Evolutionary conservation across 1,140 invertebrate species (phyloP), one percentile per base, ranked within the genome.

Genomic region (Ephestia elutella): DNA sequence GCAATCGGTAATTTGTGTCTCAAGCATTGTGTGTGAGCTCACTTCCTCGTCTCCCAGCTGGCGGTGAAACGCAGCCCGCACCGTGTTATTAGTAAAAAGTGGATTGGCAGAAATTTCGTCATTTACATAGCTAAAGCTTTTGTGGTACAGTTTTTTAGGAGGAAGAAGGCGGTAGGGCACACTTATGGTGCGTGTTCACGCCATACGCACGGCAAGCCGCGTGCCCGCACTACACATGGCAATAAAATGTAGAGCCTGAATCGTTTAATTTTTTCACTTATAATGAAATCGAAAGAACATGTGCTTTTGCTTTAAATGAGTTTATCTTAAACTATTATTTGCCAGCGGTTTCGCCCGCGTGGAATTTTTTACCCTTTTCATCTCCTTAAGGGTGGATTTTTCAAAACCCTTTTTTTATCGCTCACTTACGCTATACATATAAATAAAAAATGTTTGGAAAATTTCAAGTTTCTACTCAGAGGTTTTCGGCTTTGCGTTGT

Each of bases 21-120:
- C 57, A 54, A 59, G 55, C 62, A 67, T 75, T 77, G 73, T 75
- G 63, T 59, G 73, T 74, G 63, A 60, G 54, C 53, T 53, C 55
- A 79, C 82, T 85, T 82, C 78, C 78, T 81, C 71, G 63, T 78
- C 62, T 62, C 49, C 73, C 85, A 86, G 67, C 77, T 87, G 85
- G 61, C 68, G 71, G 78, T 64, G 78, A 80, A 83, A 85, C 77
- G 65, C 62, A 60, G 60, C 70, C 68, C 66, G 70, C 66, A 76
- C 71, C 68, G 72, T 74, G 62, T 77, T 69, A 78, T 81, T 80
- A 75, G 59, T 73, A 80, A 82, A 82, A 86, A 82, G 73, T 78
- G 71, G 64, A 71, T 77, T 68, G 70, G 67, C 65, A 68, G 51
- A 75, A 63, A 63, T 63, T 67, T 71, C 62, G 54, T 49, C 56